Percentiles rank a stretch among this genome's conserved stretches.
phyloP scores from a whole-genome alignment of 1,140 invertebrate species.

The Mamestra configurata region DNA sequence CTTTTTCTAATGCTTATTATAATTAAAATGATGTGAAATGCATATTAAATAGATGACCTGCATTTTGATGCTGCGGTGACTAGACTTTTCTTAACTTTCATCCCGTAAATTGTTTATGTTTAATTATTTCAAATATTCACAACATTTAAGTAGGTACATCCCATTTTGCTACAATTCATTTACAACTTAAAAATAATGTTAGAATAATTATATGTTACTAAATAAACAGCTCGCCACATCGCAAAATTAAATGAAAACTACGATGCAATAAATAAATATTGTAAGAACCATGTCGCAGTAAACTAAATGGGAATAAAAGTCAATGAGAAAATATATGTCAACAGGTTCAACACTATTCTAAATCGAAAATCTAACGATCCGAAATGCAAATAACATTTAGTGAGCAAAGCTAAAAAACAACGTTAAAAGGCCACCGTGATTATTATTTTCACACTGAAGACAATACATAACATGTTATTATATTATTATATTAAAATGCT shows the following conservation, averaged over 20 bases:
- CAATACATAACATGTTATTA: slow-evolving; percentile 40
- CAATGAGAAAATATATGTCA: not conserved
- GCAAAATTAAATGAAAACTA: slow-evolving; percentile 17
- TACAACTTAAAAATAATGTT: slow-evolving; percentile 51
- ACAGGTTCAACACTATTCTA: not conserved
- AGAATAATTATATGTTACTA: slow-evolving; percentile 38
- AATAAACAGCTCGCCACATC: slow-evolving; percentile 31
- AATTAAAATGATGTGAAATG: slow-evolving; percentile 58
- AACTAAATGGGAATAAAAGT: not conserved
- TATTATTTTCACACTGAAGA: slow-evolving; percentile 52
- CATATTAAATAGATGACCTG: slow-evolving; percentile 52
- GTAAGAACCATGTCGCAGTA: not conserved
- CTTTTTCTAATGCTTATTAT: slow-evolving; percentile 40
- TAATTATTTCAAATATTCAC: slow-evolving; percentile 58
- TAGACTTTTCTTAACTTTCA: slow-evolving; percentile 66
- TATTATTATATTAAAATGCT: slow-evolving; percentile 35
- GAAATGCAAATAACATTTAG: slow-evolving; percentile 36
- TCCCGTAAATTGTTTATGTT: slow-evolving; percentile 43
- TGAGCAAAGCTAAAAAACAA: slow-evolving; percentile 50
- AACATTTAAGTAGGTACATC: slow-evolving; percentile 54
- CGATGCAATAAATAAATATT: slow-evolving; percentile 21
- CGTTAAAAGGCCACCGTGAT: slow-evolving; percentile 52
- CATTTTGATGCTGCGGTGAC: slow-evolving; percentile 80
- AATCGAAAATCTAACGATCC: slow-evolving; percentile 8
- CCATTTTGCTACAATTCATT: slow-evolving; percentile 50